Evolutionary conservation across 1,140 invertebrate species (phyloP).

Genomic region (Bicyclus anynana): DNA sequence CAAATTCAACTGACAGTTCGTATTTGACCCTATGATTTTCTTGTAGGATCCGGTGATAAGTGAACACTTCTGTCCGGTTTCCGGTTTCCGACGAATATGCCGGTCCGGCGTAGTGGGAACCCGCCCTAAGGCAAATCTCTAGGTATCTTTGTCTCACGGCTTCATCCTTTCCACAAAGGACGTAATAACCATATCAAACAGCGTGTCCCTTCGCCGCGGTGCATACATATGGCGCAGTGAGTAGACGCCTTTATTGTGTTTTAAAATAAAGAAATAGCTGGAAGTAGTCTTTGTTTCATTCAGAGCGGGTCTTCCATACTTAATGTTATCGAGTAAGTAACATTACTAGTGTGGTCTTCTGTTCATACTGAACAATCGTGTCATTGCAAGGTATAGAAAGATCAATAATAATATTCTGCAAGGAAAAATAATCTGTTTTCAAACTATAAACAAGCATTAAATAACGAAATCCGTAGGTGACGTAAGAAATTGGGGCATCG

Average conservation of each 20-base stretch:
- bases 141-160: conserved; percentile 53
- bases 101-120: too few relatives aligned
- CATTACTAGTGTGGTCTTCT: conserved; percentile 19
- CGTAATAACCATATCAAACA: conserved; percentile 76
- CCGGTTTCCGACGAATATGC: too few relatives aligned
- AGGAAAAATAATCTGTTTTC: too few relatives aligned
- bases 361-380: conserved; percentile 6
- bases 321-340: conserved; percentile 37
- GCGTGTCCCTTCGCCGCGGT: conserved; percentile 65
- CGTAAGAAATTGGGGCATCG: too few relatives aligned
- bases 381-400: conserved; percentile 32
- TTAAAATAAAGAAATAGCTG: conserved; percentile 69
- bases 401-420: too few relatives aligned
- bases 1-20: too few relatives aligned
- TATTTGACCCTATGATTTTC: too few relatives aligned
- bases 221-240: conserved; percentile 65
- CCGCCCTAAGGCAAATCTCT: conserved; percentile 59
- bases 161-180: conserved; percentile 67
- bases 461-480: too few relatives aligned
- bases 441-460: too few relatives aligned
- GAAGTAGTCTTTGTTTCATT: conserved; percentile 69
- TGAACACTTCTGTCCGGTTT: too few relatives aligned
- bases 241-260: conserved; percentile 55
- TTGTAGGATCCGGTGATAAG: too few relatives aligned
- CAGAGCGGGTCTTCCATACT: conserved; percentile 51